Evolutionary conservation across 2,113 vertebrate genomes (phyloP).

Genomic region (Platycercus adscitus): DNA sequence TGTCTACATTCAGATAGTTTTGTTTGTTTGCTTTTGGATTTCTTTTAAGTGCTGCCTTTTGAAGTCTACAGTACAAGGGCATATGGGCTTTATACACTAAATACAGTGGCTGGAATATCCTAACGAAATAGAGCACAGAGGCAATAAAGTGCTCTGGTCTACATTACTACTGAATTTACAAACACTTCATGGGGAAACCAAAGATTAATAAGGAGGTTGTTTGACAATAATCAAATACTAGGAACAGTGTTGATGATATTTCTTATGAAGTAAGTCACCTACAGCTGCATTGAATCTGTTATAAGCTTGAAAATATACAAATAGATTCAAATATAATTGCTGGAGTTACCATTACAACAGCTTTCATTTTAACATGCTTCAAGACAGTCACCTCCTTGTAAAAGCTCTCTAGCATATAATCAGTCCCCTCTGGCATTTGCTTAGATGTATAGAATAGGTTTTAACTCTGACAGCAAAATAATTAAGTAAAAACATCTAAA

Average conservation of each 20-base stretch:
- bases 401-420: background rate
- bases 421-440: background rate
- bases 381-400: background rate
- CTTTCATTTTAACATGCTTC: background rate
- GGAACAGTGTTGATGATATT: background rate
- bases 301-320: background rate
- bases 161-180: background rate
- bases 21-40: background rate
- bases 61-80: background rate
- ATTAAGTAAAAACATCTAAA: background rate
- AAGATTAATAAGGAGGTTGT: background rate
- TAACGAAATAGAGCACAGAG: background rate
- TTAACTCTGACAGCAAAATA: background rate
- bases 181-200: background rate
- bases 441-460: background rate
- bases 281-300: background rate
- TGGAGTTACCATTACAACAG: background rate
- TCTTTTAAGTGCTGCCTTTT: background rate
- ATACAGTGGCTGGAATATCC: background rate
- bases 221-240: background rate
- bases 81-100: background rate
- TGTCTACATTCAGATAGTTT: background rate
- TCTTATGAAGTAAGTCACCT: background rate
- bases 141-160: background rate
- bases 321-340: background rate